Evolutionary conservation across 2,888 invertebrate species (phyloP), one percentile per base, ranked within the genome.

Genomic region (Latrodectus elegans): DNA sequence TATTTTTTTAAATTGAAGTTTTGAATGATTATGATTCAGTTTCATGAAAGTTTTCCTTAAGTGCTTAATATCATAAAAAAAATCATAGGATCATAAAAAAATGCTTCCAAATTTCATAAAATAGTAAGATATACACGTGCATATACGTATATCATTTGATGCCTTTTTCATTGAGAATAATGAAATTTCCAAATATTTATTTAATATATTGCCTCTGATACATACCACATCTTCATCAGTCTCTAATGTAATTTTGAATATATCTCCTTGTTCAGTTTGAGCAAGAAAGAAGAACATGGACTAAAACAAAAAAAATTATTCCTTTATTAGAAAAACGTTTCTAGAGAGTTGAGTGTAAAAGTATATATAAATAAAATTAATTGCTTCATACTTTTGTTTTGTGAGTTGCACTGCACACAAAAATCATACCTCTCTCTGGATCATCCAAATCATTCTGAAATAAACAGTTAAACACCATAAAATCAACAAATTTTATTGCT

Each of bases 261-360:
- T 96, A 92, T 97, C 97, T 0, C 98, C 98, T 92, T 99, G 99
- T 92, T 99, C 99, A 8, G 99, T 99, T 94, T 99, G 99, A 8
- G 98, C 97, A 91, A 99, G 93, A 93, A 99, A 99, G 94, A 99
- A 99, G 92, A 98, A 99, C 98, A 99, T 99, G 52, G 97, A 96
- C 92, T 92, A 91, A 79, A 91, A 91, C 22, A 49, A 22, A 65
- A 55, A 15, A 84, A 75, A 82, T 76, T 83, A 64, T 67, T 84
- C 6, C 4, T 60, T 6, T 1, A 2, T 38, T 38, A 38, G 26
- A 22, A 8, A 68, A 71, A 15, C 51, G 6, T 49, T 14, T 22
- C 26, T 68, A 6, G n/a, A 8, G 15, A 14, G 8, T n/a, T 26
- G 14, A 11, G 52, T 72, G 52, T n/a, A 72, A 72, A 72, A 72